Percentiles rank a stretch among this genome's conserved stretches.
These are phyloP conservation scores for Saccostrea glomerata DNA, from an alignment of 1,140 invertebrate species.

Conservation along the genomic window DNA sequence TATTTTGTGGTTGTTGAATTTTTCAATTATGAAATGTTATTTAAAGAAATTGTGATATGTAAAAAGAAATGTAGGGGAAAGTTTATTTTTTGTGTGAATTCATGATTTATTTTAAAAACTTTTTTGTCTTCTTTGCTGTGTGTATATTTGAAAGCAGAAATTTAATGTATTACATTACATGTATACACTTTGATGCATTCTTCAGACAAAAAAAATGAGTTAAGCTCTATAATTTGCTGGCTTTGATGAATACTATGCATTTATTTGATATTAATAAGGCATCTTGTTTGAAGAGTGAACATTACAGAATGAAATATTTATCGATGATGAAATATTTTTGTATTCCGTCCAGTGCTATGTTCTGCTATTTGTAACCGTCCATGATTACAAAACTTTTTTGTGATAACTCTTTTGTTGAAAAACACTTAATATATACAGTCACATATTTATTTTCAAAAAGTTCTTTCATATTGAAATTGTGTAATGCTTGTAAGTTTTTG, in stretches of 20 bases:
- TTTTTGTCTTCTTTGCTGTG: background rate
- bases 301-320: too few species aligned
- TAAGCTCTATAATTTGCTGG: too few species aligned
- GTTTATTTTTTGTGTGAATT: background rate
- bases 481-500: background rate
- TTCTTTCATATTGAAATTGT: background rate
- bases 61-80: background rate
- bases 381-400: background rate
- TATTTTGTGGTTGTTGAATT: background rate
- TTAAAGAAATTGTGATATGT: background rate
- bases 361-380: background rate
- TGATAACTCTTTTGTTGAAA: slow-evolving; percentile 19
- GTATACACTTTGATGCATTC: background rate
- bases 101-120: background rate
- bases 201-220: too few species aligned
- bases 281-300: too few species aligned
- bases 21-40: background rate
- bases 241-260: too few species aligned
- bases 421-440: background rate
- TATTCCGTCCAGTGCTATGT: background rate
- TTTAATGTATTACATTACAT: background rate
- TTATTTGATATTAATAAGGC: too few species aligned
- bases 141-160: background rate
- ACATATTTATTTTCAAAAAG: slow-evolving; percentile 1
- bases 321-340: background rate